Base-by-base conservation (phyloP, 2,797 vertebrate genomes). In the Picus viridis region DNA sequence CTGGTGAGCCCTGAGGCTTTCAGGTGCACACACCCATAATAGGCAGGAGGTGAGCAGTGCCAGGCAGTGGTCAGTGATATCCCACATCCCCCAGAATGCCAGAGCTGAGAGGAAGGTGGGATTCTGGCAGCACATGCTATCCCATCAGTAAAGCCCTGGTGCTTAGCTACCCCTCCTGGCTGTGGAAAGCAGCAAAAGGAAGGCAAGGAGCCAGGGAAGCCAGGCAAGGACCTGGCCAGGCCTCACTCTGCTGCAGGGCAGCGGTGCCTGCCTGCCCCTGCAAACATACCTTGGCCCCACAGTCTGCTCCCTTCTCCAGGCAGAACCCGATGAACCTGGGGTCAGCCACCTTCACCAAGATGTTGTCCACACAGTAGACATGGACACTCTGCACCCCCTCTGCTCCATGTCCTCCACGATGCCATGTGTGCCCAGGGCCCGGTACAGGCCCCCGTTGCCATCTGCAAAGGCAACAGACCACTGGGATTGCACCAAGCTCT, bases 301-400 rank as follows among this genome's bases (percentile, higher is more conserved):
- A 99, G 89, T 99, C 99, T 0, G 99, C 99, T 96, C 98, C 98
- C 86, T 99, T 99, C 96, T 98, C 97, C 93, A 99, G 92, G 96
- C 99, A 99, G 96, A 99, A 99, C 11, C 99, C 99, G 18, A 99
- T 97, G 94, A 99, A 99, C 56, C 98, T 95, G 3, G 99, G 99
- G 94, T 99, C 99, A 2, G 99, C 99, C 91, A 99, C 99, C 96
- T 99, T 99, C 83, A 99, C 99, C 92, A 99, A 96, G 94, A 99
- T 98, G 96, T 99, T 99, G 95, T 99, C 99, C 24, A 99, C 99
- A 3, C 99, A 99, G 75, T 99, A 99, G 71, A 99, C 98, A 1
- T 99, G 99, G 86, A 99, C 97, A 45, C 96, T 98, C 43, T 97
- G 96, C 69, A 99, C 97, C 2, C 99, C 68, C 98, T 98, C 13